Evolutionary conservation across 1,140 invertebrate genomes (phyloP).

Genomic region (Neomicropteryx cornuta): DNA sequence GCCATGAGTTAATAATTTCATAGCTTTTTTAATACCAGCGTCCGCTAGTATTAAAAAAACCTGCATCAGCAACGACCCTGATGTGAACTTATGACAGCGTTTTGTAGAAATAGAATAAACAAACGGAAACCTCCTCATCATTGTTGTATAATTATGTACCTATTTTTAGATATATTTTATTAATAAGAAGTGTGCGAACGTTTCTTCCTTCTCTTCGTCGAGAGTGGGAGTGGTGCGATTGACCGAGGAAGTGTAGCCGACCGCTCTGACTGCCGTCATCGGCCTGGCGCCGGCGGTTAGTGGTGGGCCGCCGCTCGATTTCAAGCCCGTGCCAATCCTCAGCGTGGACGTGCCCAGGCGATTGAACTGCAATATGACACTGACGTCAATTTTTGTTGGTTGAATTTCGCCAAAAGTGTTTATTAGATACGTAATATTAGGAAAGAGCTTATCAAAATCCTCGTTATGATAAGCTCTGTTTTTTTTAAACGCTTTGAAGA

Average conservation of each 20-base stretch:
- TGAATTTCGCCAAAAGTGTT: conserved; percentile 8
- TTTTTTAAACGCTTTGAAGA: no score
- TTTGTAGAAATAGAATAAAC: background rate
- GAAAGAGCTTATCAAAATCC: no score
- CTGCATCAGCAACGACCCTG: no score
- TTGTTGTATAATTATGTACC: background rate
- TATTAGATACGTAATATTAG: no score
- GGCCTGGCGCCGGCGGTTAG: conserved; percentile 50
- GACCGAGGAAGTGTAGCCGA: conserved; percentile 77
- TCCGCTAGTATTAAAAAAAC: no score
- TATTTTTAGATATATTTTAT: background rate
- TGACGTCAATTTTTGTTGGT: background rate
- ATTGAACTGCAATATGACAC: conserved; percentile 18
- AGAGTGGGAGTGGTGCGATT: conserved; percentile 40
- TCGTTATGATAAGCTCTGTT: no score
- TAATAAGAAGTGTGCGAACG: conserved; percentile 36
- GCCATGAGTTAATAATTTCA: no score
- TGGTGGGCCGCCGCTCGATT: conserved; percentile 22
- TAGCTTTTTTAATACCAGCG: no score
- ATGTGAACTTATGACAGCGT: background rate
- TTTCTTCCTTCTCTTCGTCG: conserved; percentile 62
- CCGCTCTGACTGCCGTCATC: conserved; percentile 91
- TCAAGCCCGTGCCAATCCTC: conserved; percentile 17
- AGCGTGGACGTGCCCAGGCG: conserved; percentile 26
- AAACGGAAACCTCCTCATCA: no score